phyloP scores from a whole-genome alignment of 2,888 invertebrate species.

The Strigamia maritima region DNA sequence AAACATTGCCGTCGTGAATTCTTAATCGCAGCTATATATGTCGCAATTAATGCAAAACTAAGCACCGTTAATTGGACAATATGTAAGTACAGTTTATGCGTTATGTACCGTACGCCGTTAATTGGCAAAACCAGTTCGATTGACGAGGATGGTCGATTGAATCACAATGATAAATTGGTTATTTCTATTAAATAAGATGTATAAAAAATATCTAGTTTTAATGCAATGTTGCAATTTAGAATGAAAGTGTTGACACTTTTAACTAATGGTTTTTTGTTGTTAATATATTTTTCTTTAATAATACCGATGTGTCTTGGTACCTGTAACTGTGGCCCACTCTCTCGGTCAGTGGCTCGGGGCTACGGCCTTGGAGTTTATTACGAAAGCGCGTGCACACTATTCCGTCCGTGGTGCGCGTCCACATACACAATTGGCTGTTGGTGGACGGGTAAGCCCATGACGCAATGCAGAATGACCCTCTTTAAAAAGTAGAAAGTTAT shows the following conservation, averaged over 20 bases:
- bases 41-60: neutral
- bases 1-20: conserved; percentile 6
- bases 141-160: neutral
- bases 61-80: no score
- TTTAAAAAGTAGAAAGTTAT: conserved; percentile 29
- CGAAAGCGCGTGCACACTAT: conserved; percentile 23
- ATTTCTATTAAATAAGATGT: no score
- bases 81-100: no score
- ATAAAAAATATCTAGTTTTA: no score
- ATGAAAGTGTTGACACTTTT: neutral
- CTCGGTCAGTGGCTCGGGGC: conserved; percentile 35
- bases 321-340: conserved; percentile 31
- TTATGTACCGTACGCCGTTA: no score
- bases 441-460: conserved; percentile 26
- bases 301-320: neutral
- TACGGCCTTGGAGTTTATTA: conserved; percentile 26
- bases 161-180: neutral
- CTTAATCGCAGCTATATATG: neutral
- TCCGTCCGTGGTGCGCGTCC: conserved; percentile 24
- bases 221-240: neutral
- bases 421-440: conserved; percentile 30
- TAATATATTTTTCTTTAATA: neutral
- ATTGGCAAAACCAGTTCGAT: no score
- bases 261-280: neutral
- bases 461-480: conserved; percentile 25